Conservation (phyloP, 1,140 invertebrate genomes). For the Panonychus citri region DNA sequence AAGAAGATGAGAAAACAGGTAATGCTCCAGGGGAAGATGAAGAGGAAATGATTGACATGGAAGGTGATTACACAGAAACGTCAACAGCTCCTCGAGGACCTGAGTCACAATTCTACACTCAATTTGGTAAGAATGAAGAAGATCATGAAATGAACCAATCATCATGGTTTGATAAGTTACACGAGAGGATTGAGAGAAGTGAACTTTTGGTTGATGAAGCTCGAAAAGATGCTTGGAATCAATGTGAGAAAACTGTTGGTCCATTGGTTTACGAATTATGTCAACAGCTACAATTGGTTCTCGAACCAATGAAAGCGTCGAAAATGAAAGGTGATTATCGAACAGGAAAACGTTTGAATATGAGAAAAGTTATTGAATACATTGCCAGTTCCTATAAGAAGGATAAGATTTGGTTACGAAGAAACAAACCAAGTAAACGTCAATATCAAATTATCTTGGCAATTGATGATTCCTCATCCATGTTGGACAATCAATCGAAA, state of each 20-base stretch:
- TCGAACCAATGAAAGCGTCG: slow-evolving; percentile 82
- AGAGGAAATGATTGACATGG: slow-evolving; percentile 31
- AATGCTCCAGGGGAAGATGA: slow-evolving; percentile 14
- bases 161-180: slow-evolving; percentile 2
- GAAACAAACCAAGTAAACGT: slow-evolving; percentile 81
- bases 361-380: slow-evolving; percentile 89
- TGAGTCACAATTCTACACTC: slow-evolving; percentile 44
- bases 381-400: slow-evolving; percentile 97
- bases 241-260: slow-evolving; percentile 33
- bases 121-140: not conserved
- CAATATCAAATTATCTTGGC: slow-evolving; percentile 92
- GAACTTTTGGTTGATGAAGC: not conserved
- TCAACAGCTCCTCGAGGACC: slow-evolving; percentile 35
- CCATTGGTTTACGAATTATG: slow-evolving; percentile 62
- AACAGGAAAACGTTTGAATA: slow-evolving; percentile 88
- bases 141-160: not conserved
- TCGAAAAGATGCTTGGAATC: slow-evolving; percentile 22
- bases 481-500: slow-evolving; percentile 28
- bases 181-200: not conserved
- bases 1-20: not conserved
- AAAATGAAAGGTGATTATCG: slow-evolving; percentile 72
- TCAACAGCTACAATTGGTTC: slow-evolving; percentile 69
- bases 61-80: slow-evolving; percentile 47
- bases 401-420: slow-evolving; percentile 92
- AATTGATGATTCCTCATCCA: slow-evolving; percentile 76